Evolutionary conservation across 2,797 vertebrate species (phyloP).

Genomic region (Neoniphon sammara): DNA sequence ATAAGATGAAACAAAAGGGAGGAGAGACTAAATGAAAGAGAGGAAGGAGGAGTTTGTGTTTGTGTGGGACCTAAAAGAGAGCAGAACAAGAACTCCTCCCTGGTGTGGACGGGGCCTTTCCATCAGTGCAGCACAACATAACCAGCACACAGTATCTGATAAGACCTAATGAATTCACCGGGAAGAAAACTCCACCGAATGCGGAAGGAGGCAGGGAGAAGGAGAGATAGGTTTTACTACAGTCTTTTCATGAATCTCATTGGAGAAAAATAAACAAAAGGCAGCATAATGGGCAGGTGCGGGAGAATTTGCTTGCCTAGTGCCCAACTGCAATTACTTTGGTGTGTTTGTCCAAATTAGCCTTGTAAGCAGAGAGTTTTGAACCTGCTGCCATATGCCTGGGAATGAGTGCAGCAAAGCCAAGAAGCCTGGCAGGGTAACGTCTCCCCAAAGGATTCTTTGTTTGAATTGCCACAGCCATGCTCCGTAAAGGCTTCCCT

Average conservation of each 20-base stretch:
- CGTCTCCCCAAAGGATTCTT: background rate
- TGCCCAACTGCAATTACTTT: slow-evolving; percentile 65
- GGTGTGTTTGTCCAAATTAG: slow-evolving; percentile 71
- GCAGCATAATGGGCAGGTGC: slow-evolving; percentile 54
- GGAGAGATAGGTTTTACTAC: slow-evolving; percentile 28
- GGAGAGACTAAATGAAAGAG: slow-evolving; percentile 19
- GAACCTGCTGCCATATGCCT: slow-evolving; percentile 43
- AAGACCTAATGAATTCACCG: slow-evolving; percentile 69
- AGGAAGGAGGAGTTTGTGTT: slow-evolving; percentile 28
- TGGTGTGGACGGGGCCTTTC: slow-evolving; percentile 32
- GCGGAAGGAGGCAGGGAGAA: slow-evolving; percentile 15
- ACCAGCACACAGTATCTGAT: slow-evolving; percentile 66
- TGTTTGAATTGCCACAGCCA: background rate
- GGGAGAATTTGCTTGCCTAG: slow-evolving; percentile 46
- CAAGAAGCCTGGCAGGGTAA: slow-evolving; percentile 47
- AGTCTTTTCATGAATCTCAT: slow-evolving; percentile 58
- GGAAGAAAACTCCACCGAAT: slow-evolving; percentile 52
- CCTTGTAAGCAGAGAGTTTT: slow-evolving; percentile 36
- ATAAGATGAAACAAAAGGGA: background rate
- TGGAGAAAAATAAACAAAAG: slow-evolving; percentile 55
- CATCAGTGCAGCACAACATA: slow-evolving; percentile 53
- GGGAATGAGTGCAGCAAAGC: slow-evolving; percentile 15
- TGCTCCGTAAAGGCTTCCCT: background rate
- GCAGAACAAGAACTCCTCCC: slow-evolving; percentile 20
- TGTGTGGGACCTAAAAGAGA: slow-evolving; percentile 16